Base-by-base conservation (phyloP, 35 echinoderm and acorn worm species). In the Heliocidaris tuberculata region DNA sequence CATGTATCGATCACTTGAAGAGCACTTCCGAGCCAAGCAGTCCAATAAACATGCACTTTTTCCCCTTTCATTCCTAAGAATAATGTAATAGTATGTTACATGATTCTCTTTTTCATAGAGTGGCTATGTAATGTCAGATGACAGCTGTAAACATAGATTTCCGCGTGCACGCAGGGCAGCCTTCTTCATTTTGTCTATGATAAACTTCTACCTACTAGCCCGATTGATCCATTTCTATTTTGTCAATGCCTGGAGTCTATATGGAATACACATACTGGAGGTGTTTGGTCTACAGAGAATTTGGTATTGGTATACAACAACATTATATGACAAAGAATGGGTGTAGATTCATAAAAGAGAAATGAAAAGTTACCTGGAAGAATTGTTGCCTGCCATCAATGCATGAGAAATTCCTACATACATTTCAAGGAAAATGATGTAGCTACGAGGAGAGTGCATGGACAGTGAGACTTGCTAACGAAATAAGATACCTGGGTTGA, bases 141-240 rank as follows among this genome's bases (percentile, higher is more conserved):
- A 78, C 65, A 78, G 65, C 65, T 78, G 65, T 78, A 78, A 78
- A 78, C 65, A 78, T n/a, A 78, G 65, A n/a, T 78, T 78, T 78
- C 65, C 65, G 21, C 65, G 65, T n/a, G 65, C 65, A 78, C 7
- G 65, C 65, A 24, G 27, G 27, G 65, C 21, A 78, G 65, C 27
- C 65, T 21, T 78, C 65, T 78, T 78, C 65, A 78, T 78, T 21
- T n/a, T n/a, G 21, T 78, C 27, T 78, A 27, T 70, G 65, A 78
- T n/a, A 24, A 78, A 13, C 65, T 78, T 78, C 65, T 78, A n/a
- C 65, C 21, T n/a, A 4, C 21, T 78, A n/a, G 50, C 27, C 7
- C 65, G 4, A 78, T 78, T 27, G 65, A 27, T 78, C 17, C 27
- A 8, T 27, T 24, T 6, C 21, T 78, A 56, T 7, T n/a, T 42